Percentiles rank a stretch among this genome's conserved stretches.
Conservation (phyloP, 2,113 vertebrate genomes). For the Cyphomyrus discorhynchus region DNA sequence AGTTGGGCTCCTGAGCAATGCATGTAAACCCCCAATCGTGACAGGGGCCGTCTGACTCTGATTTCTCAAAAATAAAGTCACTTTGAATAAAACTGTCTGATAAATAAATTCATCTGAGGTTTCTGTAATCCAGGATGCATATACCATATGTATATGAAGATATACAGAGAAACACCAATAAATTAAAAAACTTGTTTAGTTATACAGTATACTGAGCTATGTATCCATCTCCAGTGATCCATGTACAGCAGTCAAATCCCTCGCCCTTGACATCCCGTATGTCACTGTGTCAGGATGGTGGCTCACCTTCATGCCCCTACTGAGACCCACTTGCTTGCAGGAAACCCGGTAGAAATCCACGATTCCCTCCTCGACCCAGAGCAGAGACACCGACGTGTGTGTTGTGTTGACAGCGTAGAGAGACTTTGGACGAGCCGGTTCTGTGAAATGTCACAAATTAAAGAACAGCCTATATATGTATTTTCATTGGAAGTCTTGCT, state of each 20-base stretch:
- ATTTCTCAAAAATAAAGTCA: neutral
- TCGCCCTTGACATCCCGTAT: neutral
- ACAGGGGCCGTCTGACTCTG: neutral
- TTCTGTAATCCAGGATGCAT: neutral
- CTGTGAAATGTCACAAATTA: conserved; percentile 47
- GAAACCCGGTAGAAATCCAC: conserved; percentile 84
- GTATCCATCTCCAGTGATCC: neutral
- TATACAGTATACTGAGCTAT: neutral
- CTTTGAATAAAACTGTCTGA: neutral
- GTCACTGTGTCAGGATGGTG: neutral
- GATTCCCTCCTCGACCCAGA: conserved; percentile 89
- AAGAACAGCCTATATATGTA: neutral
- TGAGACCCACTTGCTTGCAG: conserved; percentile 62
- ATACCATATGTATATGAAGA: neutral
- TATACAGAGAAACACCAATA: neutral
- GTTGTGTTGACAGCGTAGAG: conserved; percentile 86
- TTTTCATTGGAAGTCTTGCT: too few relatives aligned
- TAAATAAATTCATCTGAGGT: neutral
- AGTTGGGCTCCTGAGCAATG: neutral
- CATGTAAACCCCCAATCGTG: neutral
- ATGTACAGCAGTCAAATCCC: neutral
- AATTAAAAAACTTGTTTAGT: neutral
- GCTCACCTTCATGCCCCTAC: conserved; percentile 64
- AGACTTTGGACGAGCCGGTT: conserved; percentile 81
- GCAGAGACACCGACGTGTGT: conserved; percentile 79